A percentile compares a stretch with the other conserved stretches of the same genome.
Evolutionary conservation across 2,888 invertebrate genomes (phyloP).

Genomic region (Euphydryas editha): DNA sequence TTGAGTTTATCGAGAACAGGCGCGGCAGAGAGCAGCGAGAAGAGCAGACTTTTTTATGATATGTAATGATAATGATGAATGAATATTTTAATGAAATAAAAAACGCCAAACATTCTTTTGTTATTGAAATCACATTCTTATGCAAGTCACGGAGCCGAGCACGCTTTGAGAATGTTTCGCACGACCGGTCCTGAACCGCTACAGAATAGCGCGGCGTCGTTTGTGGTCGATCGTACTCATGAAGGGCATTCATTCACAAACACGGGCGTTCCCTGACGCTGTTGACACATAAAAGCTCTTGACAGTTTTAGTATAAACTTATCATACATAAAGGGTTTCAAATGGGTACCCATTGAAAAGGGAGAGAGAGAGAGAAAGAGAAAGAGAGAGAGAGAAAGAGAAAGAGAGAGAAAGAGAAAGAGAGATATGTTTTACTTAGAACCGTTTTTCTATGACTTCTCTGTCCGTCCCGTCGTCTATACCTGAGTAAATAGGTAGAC

Average conservation of each 20-base stretch:
- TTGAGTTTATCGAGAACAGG: no score
- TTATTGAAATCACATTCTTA: slow-evolving; percentile 12
- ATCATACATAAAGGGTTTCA: no score
- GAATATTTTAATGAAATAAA: background rate
- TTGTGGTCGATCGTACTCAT: slow-evolving; percentile 14
- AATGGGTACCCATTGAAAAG: no score
- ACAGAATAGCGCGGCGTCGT: slow-evolving; percentile 3
- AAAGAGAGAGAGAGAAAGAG: background rate
- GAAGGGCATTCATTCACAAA: slow-evolving; percentile 24
- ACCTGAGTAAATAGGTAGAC: no score
- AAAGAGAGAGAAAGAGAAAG: no score
- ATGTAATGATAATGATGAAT: background rate
- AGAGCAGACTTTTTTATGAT: no score
- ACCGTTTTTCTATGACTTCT: no score
- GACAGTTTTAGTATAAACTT: no score
- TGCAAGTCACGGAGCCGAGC: slow-evolving; percentile 11
- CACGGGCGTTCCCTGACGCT: background rate
- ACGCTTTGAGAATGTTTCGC: slow-evolving; percentile 17
- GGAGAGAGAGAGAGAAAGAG: no score
- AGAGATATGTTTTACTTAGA: no score
- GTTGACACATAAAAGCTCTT: background rate
- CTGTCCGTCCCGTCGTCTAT: no score
- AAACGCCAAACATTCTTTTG: background rate
- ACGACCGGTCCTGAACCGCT: slow-evolving; percentile 11
- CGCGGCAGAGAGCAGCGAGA: no score